These are phyloP conservation scores for Leptopilina boulardi DNA, from an alignment of 1,140 invertebrate genomes.

Conservation along the genomic window DNA sequence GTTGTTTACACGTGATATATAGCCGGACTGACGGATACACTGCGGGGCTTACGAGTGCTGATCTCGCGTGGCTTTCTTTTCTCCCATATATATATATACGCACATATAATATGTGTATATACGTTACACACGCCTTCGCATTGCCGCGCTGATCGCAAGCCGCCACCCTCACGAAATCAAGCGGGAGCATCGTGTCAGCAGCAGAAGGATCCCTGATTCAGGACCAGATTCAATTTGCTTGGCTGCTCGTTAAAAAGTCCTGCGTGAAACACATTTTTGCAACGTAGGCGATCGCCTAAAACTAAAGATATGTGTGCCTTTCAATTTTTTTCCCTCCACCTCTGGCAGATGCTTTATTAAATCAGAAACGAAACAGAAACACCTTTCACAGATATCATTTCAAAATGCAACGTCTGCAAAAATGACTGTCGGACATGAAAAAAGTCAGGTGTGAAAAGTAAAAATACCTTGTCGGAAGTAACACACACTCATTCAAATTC, in stretches of 20 bases:
- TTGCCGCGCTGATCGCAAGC: slow-evolving; percentile 27
- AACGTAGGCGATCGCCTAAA: slow-evolving; percentile 31
- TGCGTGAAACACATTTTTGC: slow-evolving; percentile 24
- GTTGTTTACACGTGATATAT: slow-evolving; percentile 71
- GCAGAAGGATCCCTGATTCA: slow-evolving; percentile 30
- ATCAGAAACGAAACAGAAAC: slow-evolving; percentile 18
- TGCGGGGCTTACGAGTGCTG: slow-evolving; percentile 45
- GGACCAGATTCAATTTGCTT: slow-evolving; percentile 45
- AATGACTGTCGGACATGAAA: not conserved
- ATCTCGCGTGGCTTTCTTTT: slow-evolving; percentile 27
- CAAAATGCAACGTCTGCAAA: not conserved
- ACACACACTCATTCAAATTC: too few relatives aligned
- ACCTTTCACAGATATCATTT: slow-evolving; percentile 11
- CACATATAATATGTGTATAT: slow-evolving; percentile 18
- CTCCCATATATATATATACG: not conserved
- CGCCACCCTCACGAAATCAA: slow-evolving; percentile 53
- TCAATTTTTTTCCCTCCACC: not conserved
- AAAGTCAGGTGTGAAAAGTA: too few relatives aligned
- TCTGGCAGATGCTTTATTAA: slow-evolving; percentile 9
- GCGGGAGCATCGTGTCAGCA: slow-evolving; percentile 43
- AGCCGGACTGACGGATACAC: slow-evolving; percentile 63
- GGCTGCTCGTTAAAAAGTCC: slow-evolving; percentile 34
- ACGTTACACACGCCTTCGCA: slow-evolving; percentile 36
- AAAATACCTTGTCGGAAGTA: too few relatives aligned
- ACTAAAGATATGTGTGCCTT: slow-evolving; percentile 8